Percentiles rank a stretch among this genome's conserved stretches.
phyloP scores from a whole-genome alignment of 2,797 vertebrate genomes.

The Phoeniculus purpureus region DNA sequence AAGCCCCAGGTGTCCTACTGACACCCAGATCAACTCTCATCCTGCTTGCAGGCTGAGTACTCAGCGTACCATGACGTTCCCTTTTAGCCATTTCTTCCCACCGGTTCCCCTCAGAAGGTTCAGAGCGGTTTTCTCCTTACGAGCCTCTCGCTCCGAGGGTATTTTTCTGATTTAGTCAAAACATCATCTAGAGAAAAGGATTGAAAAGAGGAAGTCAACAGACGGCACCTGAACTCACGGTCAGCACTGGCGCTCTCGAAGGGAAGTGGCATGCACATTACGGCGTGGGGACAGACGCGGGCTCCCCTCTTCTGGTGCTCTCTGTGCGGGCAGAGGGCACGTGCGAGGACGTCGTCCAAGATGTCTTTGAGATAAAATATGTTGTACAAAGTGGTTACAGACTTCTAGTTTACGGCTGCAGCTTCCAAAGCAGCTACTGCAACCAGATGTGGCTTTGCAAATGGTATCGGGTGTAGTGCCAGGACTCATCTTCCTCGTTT shows the following conservation, averaged over 20 bases:
- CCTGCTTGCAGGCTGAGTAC: not conserved
- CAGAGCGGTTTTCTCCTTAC: not conserved
- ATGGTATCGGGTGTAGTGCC: not conserved
- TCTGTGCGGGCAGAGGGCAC: not conserved
- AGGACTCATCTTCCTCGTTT: not conserved
- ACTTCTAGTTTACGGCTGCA: not conserved
- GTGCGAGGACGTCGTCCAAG: not conserved
- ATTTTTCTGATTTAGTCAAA: not conserved
- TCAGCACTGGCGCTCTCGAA: not conserved
- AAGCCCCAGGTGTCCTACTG: not conserved
- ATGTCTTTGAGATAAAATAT: not conserved
- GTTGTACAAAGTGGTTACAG: not conserved
- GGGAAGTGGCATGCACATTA: not conserved
- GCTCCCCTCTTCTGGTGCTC: not conserved
- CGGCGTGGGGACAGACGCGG: not conserved
- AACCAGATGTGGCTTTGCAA: not conserved
- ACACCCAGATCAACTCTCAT: not conserved
- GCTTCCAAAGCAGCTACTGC: not conserved
- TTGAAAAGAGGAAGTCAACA: not conserved
- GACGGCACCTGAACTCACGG: not conserved
- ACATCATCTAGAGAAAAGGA: not conserved
- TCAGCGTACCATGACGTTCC: not conserved
- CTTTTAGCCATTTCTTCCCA: not conserved
- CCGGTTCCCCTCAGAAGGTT: not conserved
- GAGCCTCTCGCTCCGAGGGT: not conserved